Percentiles rank a stretch among this genome's conserved stretches.
Evolutionary conservation across 2,113 vertebrate species (phyloP).

Genomic region (Beaufortia kweichowensis): DNA sequence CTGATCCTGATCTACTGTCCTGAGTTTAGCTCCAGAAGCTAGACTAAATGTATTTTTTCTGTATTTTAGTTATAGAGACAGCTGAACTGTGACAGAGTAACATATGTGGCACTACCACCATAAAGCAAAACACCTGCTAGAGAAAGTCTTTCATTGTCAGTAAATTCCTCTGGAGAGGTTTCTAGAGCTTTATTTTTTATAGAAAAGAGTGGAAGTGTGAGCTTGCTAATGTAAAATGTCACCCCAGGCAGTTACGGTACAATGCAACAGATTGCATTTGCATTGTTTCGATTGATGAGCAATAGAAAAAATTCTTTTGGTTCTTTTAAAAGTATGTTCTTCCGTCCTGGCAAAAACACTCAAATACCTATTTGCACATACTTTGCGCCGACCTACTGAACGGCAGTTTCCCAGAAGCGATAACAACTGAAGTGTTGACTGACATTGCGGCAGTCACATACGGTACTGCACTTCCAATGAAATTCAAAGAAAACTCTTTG

Average conservation of each 20-base stretch:
- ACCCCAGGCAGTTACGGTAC: not conserved
- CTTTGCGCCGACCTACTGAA: not conserved
- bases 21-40: too few species aligned
- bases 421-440: constrained; percentile 37
- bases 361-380: not conserved
- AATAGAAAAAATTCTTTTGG: constrained; percentile 37
- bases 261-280: not conserved
- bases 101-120: constrained; percentile 46
- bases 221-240: constrained; percentile 15
- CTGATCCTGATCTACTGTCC: too few species aligned
- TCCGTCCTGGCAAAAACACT: not conserved
- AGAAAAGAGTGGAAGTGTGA: constrained; percentile 55
- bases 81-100: constrained; percentile 6
- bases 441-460: not conserved
- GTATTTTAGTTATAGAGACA: not conserved
- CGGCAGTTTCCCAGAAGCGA: constrained; percentile 1
- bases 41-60: not conserved
- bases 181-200: constrained; percentile 58
- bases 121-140: constrained; percentile 54
- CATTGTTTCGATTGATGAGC: constrained; percentile 55
- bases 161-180: constrained; percentile 57
- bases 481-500: not conserved
- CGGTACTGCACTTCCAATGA: not conserved
- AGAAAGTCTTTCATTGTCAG: constrained; percentile 30
- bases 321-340: not conserved